These are phyloP conservation scores for Laspeyria flexula DNA, from an alignment of 2,888 invertebrate genomes.

Conservation along the genomic window DNA sequence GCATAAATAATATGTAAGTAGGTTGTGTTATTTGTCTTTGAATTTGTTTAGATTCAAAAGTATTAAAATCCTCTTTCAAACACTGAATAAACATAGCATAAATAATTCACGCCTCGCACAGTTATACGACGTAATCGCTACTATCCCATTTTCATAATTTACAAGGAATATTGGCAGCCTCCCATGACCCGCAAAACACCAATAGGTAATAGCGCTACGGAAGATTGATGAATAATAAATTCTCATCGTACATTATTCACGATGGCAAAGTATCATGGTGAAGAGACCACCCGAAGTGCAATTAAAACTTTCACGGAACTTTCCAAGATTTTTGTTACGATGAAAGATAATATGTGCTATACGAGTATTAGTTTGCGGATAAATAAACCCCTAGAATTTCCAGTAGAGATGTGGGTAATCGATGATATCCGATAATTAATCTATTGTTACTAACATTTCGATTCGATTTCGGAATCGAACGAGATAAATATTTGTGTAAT, in stretches of 20 bases:
- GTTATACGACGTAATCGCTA: conserved; percentile 2
- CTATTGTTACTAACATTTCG: too few relatives aligned
- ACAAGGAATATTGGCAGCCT: conserved; percentile 29
- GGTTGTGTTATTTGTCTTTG: too few relatives aligned
- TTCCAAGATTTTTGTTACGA: conserved; percentile 18
- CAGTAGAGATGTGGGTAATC: too few relatives aligned
- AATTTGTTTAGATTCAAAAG: too few relatives aligned
- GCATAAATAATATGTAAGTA: too few relatives aligned
- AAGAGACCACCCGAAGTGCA: conserved; percentile 36
- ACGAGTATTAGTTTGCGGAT: too few relatives aligned
- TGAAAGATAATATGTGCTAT: too few relatives aligned
- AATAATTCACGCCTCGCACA: not conserved
- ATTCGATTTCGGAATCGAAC: too few relatives aligned
- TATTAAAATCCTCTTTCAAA: too few relatives aligned
- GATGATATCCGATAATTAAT: too few relatives aligned
- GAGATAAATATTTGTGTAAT: too few relatives aligned
- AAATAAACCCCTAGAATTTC: too few relatives aligned
- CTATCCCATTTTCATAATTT: conserved; percentile 26
- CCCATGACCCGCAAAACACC: conserved; percentile 35
- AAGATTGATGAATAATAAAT: conserved; percentile 52
- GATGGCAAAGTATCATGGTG: conserved; percentile 26
- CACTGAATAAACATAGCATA: not conserved
- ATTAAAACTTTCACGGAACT: conserved; percentile 47
- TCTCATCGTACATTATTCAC: conserved; percentile 39
- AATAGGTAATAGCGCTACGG: conserved; percentile 33